A percentile compares a stretch with the other conserved stretches of the same genome.
Evolutionary conservation across 2,797 vertebrate genomes (phyloP).

Genomic region (Aselliscus stoliczkanus): DNA sequence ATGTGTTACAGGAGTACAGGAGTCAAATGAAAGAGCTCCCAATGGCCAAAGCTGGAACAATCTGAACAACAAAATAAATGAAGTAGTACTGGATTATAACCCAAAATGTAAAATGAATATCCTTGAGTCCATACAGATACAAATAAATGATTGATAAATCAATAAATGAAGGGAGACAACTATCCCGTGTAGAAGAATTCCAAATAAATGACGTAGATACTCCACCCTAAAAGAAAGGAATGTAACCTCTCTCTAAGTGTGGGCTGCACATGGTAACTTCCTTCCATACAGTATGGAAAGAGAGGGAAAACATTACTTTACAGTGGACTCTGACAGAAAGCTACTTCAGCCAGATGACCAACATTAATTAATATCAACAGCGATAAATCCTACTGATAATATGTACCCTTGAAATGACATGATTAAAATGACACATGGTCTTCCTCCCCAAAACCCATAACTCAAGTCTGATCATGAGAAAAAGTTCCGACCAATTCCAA

Average conservation of each 20-base stretch:
- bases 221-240: neutral
- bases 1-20: neutral
- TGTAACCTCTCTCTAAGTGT: neutral
- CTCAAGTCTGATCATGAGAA: neutral
- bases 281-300: neutral
- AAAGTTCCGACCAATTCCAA: neutral
- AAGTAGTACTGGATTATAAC: neutral
- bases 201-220: constrained; percentile 11
- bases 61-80: neutral
- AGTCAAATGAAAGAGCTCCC: neutral
- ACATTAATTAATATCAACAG: neutral
- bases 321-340: neutral
- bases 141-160: neutral
- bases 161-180: neutral
- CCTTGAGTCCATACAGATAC: neutral
- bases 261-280: neutral
- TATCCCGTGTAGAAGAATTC: neutral
- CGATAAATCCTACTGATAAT: neutral
- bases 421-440: neutral
- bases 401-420: neutral
- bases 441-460: neutral
- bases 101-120: neutral
- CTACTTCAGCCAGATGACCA: neutral
- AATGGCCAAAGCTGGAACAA: neutral
- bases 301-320: neutral